Evolutionary conservation across 2,797 vertebrate genomes (phyloP), one percentile per base, ranked within the genome.

Genomic region (Austrolebias charrua): DNA sequence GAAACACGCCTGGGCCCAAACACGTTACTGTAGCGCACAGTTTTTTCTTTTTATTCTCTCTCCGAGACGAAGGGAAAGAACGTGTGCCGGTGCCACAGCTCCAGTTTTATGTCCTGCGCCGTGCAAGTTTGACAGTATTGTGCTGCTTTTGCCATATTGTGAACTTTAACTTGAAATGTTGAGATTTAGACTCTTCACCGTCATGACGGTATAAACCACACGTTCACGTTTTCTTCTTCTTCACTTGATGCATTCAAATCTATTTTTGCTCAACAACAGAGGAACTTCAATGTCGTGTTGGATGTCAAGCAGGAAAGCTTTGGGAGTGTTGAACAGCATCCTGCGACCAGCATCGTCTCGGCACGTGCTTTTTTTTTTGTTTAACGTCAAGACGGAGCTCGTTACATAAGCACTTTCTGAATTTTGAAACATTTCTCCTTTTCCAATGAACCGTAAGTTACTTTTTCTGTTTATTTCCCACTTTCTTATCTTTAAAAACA

Each of bases 231-330:
- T n/a, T 58, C 72, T 83, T 71, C 82, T 81, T 81, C 82, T 84
- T 83, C 81, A 82, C 71, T 24, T 42, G 63, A 60, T 40, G 50
- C 47, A 57, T 74, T 77, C 57, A 64, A 56, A 71, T 84, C 79
- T 85, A 81, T 87, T 82, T 90, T 78, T 71, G 69, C 43, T 28
- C 53, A 71, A 69, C 67, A 85, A 71, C 60, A 80, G 57, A 75
- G 4, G 46, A 51, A 57, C 28, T 51, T 67, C 54, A 58, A 63
- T 67, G 64, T 53, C 50, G 53, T n/a, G 44, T 8, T 74, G 60
- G 56, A 61, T 71, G 43, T 56, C 35, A 3, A 24, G 24, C 24
- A 57, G 54, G 67, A 66, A 70, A 52, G 15, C n/a, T 60, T 8
- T 49, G 63, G 64, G 55, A 12, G 47, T 50, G 50, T 68, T 61